Percentiles rank a stretch among this genome's conserved stretches.
Evolutionary conservation across 1,140 invertebrate species (phyloP).

Genomic region (Subanguina moxae): DNA sequence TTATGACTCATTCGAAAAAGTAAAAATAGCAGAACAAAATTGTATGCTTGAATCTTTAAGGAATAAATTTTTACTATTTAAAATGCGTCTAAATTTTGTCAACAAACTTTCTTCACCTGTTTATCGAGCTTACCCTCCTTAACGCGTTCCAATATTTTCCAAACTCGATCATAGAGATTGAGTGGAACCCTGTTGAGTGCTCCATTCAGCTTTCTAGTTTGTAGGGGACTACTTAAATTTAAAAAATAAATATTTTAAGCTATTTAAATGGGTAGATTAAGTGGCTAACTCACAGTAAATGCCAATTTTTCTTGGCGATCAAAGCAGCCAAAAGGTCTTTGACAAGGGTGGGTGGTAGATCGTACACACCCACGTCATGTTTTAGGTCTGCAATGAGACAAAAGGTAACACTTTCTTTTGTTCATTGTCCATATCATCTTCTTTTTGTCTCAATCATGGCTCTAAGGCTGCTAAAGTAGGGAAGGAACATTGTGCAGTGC

Average conservation of each 20-base stretch:
- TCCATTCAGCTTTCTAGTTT: slow-evolving; percentile 84
- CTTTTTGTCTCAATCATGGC: no score
- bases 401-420: no score
- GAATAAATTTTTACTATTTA: no score
- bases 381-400: slow-evolving; percentile 28
- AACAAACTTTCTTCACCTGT: no score
- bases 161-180: slow-evolving; percentile 89
- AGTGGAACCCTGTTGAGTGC: slow-evolving; percentile 87
- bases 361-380: slow-evolving; percentile 41
- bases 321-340: slow-evolving; percentile 48
- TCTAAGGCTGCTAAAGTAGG: no score
- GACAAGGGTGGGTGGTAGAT: slow-evolving; percentile 57
- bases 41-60: no score
- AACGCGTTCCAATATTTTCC: slow-evolving; percentile 71
- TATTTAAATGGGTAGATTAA: background rate
- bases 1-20: no score
- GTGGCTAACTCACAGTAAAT: slow-evolving; percentile 50
- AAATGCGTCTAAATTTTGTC: no score
- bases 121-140: background rate
- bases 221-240: slow-evolving; percentile 63
- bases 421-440: no score
- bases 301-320: slow-evolving; percentile 54
- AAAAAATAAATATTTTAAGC: background rate
- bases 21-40: no score
- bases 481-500: no score